Evolutionary conservation across 2,113 vertebrate species (phyloP), one percentile per base, ranked within the genome.

Genomic region (Pelecanoides urinatrix): DNA sequence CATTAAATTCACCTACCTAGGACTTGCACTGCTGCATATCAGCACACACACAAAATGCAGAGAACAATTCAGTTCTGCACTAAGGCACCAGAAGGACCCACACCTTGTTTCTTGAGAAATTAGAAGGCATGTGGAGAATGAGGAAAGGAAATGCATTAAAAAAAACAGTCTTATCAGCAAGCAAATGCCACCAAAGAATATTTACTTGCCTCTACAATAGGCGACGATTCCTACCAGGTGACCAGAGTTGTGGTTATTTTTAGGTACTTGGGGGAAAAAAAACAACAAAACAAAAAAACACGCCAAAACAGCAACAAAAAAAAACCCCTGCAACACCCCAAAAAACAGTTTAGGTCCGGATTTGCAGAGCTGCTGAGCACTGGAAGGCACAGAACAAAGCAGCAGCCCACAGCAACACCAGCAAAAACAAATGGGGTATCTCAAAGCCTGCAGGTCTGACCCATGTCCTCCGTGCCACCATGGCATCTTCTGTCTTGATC

Each of bases 61-160:
- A 49, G 18, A 36, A 15, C 10, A 40, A 65, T 12, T 36, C 55
- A 26, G 29, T 10, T 30, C 49, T 21, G 65, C 4, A 3, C 50
- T 14, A 36, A 11, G 45, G 88, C 81, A 88, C 32, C 30, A 58
- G 44, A 20, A 91, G 66, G 63, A 74, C n/a, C 40, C 88, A 94
- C 79, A 78, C 49, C 74, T 96, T 78, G 45, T 72, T 92, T 68
- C 88, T 78, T 58, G 45, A 94, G 73, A 76, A 82, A 81, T 36
- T 25, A 38, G n/a, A 95, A 85, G 53, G 86, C 53, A 88, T 13
- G 66, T 59, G 22, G 89, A 93, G 97, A 96, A 96, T 87, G 97
- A 95, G 97, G 96, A 94, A 97, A 86, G 61, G 52, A 78, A 86
- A 88, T 2, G 6, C 17, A 74, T 59, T 59, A 25, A 11, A 65